Conservation (phyloP, 2,888 invertebrate species). For the Lydus trimaculatus region DNA sequence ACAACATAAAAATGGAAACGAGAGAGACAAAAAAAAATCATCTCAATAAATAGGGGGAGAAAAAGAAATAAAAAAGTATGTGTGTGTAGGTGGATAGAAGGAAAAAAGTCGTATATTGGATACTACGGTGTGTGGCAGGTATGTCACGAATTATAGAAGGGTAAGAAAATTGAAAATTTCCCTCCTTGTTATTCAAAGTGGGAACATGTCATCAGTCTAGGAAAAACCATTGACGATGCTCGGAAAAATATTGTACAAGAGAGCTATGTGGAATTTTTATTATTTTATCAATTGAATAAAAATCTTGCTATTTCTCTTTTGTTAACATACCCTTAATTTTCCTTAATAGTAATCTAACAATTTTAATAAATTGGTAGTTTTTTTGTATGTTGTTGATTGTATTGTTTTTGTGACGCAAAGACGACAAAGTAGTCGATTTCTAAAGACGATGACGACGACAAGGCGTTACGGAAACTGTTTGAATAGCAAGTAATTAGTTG, state of each 20-base stretch:
- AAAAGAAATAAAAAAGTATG: background rate
- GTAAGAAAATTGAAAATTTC: conserved; percentile 11
- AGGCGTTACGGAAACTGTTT: conserved; percentile 19
- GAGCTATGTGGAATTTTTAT: conserved; percentile 6
- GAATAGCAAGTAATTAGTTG: conserved; percentile 51
- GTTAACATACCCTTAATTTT: no score
- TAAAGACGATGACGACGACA: background rate
- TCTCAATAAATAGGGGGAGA: background rate
- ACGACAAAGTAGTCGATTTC: background rate
- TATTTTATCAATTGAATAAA: background rate
- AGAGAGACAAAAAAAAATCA: no score
- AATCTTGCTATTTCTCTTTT: background rate
- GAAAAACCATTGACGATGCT: conserved; percentile 6
- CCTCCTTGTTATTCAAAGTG: conserved; percentile 11
- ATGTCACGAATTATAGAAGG: conserved; percentile 11
- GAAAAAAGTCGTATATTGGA: background rate
- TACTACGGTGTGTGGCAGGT: conserved; percentile 3
- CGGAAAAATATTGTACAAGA: conserved; percentile 9
- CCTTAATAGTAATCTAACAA: no score
- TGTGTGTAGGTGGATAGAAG: background rate
- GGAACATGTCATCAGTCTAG: conserved; percentile 10
- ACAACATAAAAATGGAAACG: conserved; percentile 11
- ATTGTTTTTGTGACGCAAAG: background rate
- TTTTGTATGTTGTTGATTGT: background rate
- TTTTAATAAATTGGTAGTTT: background rate